phyloP scores from a whole-genome alignment of 2,113 vertebrate species.

The Vicugna pacos region DNA sequence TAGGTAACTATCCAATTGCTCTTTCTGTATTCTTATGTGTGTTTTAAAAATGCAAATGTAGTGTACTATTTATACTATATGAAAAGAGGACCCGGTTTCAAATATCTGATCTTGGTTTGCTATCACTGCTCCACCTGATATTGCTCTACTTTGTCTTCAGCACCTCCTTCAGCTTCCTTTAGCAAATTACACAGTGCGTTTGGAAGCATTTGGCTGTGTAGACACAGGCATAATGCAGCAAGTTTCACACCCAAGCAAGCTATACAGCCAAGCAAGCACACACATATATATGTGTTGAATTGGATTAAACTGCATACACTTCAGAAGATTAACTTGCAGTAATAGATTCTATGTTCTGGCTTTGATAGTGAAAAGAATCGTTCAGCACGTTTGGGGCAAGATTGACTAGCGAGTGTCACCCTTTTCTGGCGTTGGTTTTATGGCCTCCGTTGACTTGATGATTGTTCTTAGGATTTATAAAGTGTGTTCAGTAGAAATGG shows the following conservation, averaged over 20 bases:
- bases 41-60: not conserved
- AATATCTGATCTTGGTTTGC: not conserved
- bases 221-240: not conserved
- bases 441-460: constrained; percentile 18
- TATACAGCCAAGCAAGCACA: not conserved
- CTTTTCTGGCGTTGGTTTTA: constrained; percentile 5
- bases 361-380: not conserved
- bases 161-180: not conserved
- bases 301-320: not conserved
- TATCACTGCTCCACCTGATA: not conserved
- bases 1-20: not conserved
- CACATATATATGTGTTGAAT: not conserved
- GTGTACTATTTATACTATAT: not conserved
- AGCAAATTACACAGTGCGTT: not conserved
- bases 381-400: constrained; percentile 50
- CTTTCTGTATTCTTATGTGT: not conserved
- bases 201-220: not conserved
- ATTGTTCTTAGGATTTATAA: constrained; percentile 25
- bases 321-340: constrained; percentile 42
- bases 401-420: constrained; percentile 19
- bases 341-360: constrained; percentile 26
- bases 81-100: not conserved
- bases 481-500: constrained; percentile 64
- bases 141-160: not conserved
- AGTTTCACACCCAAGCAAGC: constrained; percentile 6